Base-by-base conservation (phyloP, 2,113 vertebrate species). In the Meriones unguiculatus region DNA sequence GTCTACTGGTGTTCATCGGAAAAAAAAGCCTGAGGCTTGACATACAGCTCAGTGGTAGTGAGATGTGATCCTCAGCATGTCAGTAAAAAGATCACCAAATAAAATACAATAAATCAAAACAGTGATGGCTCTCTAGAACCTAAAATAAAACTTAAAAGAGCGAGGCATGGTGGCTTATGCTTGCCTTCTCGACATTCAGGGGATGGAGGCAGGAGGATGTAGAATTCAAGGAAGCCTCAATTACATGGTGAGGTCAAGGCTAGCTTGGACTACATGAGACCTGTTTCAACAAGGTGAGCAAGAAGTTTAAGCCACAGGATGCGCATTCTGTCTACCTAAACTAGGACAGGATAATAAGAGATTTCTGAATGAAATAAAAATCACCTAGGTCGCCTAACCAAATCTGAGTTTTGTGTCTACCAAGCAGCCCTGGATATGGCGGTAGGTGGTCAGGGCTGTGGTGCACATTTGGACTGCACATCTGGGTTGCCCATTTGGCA, bases 331-430 rank as follows among this genome's bases (percentile, higher is more conserved):
- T 28, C 3, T 35, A 13, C 17, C 69, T 94, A 59, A 28, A 57
- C 32, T 80, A 17, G 15, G 28, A 38, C 59, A 13, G 80, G 30
- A 25, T 15, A 41, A 25, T 7, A 22, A 35, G n/a, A 78, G 57
- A 77, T 82, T 90, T 93, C 90, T 80, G 89, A 93, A 87, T 7
- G 59, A 70, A 95, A 30, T 38, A 20, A 62, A 91, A 82, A 35
- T 89, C 73, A 76, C 77, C 62, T 1, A 4, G 77, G 50, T 41
- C 0, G 0, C 90, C 32, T 30, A 78, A 52, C 25, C 28, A 89
- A 54, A 87, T 81, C 50, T 96, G 25, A 67, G 82, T n/a, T 28
- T 38, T 93, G 50, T 91, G 80, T 95, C 62, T 90, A 90, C 81
- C 64, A 81, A 93, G 84, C 57, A 70, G n/a, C 35, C 52, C 64